A percentile compares a stretch with the other conserved stretches of the same genome.
Conservation (phyloP, 2,888 invertebrate species). For the Leptopilina syphax region DNA sequence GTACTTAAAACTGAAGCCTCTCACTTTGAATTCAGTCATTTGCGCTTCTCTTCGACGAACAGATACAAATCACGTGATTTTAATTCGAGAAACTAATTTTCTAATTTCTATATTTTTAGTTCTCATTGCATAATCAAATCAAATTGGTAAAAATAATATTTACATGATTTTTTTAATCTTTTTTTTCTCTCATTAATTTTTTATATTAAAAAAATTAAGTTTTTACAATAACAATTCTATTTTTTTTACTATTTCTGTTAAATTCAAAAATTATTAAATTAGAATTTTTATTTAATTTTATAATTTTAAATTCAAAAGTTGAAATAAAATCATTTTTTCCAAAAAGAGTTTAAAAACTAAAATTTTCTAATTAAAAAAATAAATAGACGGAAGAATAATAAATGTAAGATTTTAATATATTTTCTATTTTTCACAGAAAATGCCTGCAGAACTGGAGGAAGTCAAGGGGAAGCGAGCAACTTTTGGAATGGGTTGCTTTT, state of each 20-base stretch:
- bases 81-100: neutral
- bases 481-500: slow-evolving; percentile 96
- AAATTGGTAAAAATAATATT: neutral
- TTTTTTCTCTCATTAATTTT: neutral
- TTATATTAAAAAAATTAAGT: too few species aligned
- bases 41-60: slow-evolving; percentile 42
- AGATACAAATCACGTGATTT: slow-evolving; percentile 21
- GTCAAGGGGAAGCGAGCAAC: slow-evolving; percentile 86
- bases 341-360: too few species aligned
- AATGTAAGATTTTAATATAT: slow-evolving; percentile 1
- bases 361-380: too few species aligned
- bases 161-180: neutral
- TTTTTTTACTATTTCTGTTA: neutral
- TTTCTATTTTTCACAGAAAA: slow-evolving; percentile 53
- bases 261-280: too few species aligned
- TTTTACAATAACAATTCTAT: neutral
- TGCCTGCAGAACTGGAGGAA: slow-evolving; percentile 81
- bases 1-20: slow-evolving; percentile 27
- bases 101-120: neutral
- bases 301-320: too few species aligned
- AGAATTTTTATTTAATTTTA: too few species aligned
- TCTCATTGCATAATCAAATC: neutral
- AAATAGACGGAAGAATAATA: too few species aligned
- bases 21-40: slow-evolving; percentile 36
- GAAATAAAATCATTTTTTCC: too few species aligned